Base-by-base conservation (phyloP, 2,888 invertebrate species). In the Leptopterna dolabrata region DNA sequence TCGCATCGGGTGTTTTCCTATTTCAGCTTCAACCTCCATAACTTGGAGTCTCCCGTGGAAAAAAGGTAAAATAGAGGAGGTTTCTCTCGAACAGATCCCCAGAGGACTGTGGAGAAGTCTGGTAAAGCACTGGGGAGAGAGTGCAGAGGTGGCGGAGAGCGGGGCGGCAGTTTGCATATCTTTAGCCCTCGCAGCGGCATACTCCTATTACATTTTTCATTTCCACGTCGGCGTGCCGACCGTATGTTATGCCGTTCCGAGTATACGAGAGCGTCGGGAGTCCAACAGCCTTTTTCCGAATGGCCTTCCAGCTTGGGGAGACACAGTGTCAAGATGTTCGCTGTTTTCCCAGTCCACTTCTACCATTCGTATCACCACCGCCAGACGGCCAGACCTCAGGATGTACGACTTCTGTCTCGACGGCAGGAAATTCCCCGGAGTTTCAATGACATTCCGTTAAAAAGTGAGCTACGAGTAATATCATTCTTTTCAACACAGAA, bases 201-300 rank as follows among this genome's bases (percentile, higher is more conserved):
- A 2, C 36, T 43, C 78, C 78, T 78, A 78, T 78, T 78, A 78
- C 78, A 78, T 78, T 78, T 78, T 78, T 78, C 78, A 78, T 78
- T 78, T 78, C 78, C 78, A 78, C 78, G 78, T 78, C 78, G 45
- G 78, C 78, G 41, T 78, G 78, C 78, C 78, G 78, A 78, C 78
- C 78, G 78, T 78, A 78, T 78, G 78, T 78, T 78, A 78, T 78
- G 78, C 78, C 78, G 78, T 78, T 78, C 45, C 78, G 41, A 78
- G 78, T 78, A 78, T 78, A 78, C 78, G 78, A 43, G 41, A 36
- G 6, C 41, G 78, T 78, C 45, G 24, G 45, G 78, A 41, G 41
- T 29, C 19, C 30, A 24, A 3, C 45, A 63, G 27, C 63, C 63
- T 24, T 63, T 51, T 51, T 24, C 19, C 63, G 78, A 78, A 78